A percentile compares a stretch with the other conserved stretches of the same genome.
Conservation (phyloP, 2,888 invertebrate genomes). For the Lycophotia porphyrea region DNA sequence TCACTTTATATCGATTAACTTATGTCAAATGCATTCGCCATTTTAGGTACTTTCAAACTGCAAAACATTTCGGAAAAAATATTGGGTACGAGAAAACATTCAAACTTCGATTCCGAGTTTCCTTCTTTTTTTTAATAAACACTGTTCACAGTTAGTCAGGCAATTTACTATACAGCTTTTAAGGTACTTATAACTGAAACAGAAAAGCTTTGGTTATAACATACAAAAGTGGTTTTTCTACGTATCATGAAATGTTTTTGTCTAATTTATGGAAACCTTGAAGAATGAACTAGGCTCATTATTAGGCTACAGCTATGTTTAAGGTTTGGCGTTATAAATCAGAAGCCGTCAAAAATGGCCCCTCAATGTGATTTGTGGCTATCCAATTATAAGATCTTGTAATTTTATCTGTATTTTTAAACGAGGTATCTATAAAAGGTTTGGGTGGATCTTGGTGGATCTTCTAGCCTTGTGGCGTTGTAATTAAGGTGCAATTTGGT, state of each 20-base stretch:
- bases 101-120: constrained; percentile 9
- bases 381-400: constrained; percentile 26
- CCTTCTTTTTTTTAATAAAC: constrained; percentile 24
- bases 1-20: constrained; percentile 5
- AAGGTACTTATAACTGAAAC: not conserved
- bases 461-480: not conserved
- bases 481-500: constrained; percentile 15
- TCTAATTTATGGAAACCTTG: not conserved
- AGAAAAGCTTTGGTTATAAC: not conserved
- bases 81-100: constrained; percentile 14
- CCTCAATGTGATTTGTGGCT: constrained; percentile 24
- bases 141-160: not conserved
- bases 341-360: constrained; percentile 6
- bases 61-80: constrained; percentile 1
- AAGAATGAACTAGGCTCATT: constrained; percentile 10
- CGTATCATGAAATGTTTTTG: not conserved
- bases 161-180: not conserved
- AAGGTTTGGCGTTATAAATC: constrained; percentile 32
- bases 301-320: not conserved
- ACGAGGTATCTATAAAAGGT: not conserved
- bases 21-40: not conserved
- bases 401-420: constrained; percentile 12
- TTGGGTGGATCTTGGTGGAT: constrained; percentile 1
- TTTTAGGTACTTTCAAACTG: constrained; percentile 12
- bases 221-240: not conserved